phyloP scores from a whole-genome alignment of 2,888 invertebrate genomes.

The Spicauda simplicius region DNA sequence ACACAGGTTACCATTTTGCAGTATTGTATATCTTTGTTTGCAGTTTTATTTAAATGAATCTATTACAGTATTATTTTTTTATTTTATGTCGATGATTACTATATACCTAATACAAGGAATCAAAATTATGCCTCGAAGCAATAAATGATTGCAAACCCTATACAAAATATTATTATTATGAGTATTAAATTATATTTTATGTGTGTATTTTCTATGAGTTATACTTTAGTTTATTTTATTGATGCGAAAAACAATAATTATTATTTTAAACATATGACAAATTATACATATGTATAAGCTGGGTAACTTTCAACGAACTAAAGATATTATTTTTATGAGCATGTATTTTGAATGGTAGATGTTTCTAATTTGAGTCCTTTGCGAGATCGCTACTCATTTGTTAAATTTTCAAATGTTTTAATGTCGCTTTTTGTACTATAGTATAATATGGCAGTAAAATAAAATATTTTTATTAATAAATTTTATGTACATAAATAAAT shows the following conservation, averaged over 20 bases:
- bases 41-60: slow-evolving; percentile 47
- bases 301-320: background rate
- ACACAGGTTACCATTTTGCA: slow-evolving; percentile 49
- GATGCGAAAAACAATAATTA: slow-evolving; percentile 29
- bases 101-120: slow-evolving; percentile 54
- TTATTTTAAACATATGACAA: slow-evolving; percentile 16
- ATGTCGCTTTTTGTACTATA: background rate
- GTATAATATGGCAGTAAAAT: background rate
- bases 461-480: background rate
- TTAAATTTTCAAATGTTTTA: background rate
- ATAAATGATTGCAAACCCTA: slow-evolving; percentile 8
- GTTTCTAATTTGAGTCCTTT: background rate
- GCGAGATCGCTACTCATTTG: background rate
- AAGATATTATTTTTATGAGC: background rate
- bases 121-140: slow-evolving; percentile 21
- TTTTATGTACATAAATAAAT: background rate
- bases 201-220: slow-evolving; percentile 21
- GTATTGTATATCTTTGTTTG: slow-evolving; percentile 47
- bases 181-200: slow-evolving; percentile 24
- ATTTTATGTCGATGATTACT: slow-evolving; percentile 50
- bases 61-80: slow-evolving; percentile 62
- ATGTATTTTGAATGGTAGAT: background rate
- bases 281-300: background rate
- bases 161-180: slow-evolving; percentile 2
- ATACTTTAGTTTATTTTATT: slow-evolving; percentile 6